A percentile compares a stretch with the other conserved stretches of the same genome.
phyloP scores from a whole-genome alignment of 2,113 vertebrate species.

The Melospiza melodia region DNA sequence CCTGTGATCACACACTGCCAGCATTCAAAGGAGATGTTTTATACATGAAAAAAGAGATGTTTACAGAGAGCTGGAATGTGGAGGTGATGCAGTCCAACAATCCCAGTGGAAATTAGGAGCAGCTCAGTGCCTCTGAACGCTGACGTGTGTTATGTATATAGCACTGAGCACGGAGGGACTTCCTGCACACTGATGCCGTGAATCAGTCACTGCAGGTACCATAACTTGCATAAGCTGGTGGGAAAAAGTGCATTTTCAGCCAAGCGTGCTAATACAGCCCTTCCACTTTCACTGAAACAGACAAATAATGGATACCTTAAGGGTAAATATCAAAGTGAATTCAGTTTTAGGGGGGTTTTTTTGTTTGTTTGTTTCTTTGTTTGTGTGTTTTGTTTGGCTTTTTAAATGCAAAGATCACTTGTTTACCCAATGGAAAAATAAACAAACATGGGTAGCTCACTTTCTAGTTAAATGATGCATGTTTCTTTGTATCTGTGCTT shows the following conservation, averaged over 20 bases:
- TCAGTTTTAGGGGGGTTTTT: neutral
- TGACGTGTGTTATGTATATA: neutral
- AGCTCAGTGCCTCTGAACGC: neutral
- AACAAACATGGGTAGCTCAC: neutral
- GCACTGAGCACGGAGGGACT: neutral
- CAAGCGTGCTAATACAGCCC: neutral
- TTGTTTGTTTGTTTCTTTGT: neutral
- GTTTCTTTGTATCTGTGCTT: neutral
- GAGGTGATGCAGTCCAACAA: conserved; percentile 15
- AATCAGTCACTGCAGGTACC: neutral
- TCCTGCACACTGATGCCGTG: neutral
- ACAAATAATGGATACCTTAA: neutral
- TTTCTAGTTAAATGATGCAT: neutral
- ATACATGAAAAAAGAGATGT: conserved; percentile 12
- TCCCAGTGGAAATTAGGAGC: conserved; percentile 18
- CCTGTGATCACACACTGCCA: neutral
- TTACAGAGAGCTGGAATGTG: neutral
- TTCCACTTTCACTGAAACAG: neutral
- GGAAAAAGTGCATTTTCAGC: conserved; percentile 1
- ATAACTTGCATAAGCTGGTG: neutral
- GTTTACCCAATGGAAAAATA: neutral
- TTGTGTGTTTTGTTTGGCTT: neutral
- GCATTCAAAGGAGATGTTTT: conserved; percentile 15
- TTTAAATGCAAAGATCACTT: neutral
- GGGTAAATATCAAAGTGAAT: neutral